Percentiles rank a stretch among this genome's conserved stretches.
Conservation (phyloP, 2,888 invertebrate genomes). For the Callosobruchus maculatus region DNA sequence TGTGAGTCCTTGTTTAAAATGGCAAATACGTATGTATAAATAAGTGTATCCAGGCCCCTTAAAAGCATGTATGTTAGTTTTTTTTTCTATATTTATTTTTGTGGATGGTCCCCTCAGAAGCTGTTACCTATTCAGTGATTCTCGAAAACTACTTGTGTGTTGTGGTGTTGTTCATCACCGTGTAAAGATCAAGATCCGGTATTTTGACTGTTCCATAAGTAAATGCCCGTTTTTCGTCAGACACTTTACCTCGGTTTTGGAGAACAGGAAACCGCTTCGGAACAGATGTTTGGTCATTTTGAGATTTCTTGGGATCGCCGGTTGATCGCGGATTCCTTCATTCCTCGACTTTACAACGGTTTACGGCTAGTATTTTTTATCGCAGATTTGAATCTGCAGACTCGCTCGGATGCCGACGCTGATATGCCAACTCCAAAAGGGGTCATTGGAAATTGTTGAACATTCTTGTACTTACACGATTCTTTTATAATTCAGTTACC, state of each 20-base stretch:
- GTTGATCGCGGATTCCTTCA: not conserved
- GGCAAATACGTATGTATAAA: too few species aligned
- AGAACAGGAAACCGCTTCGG: not conserved
- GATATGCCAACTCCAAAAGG: not conserved
- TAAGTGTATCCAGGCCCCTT: too few species aligned
- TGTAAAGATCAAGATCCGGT: too few species aligned
- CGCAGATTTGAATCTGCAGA: not conserved
- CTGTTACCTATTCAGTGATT: too few species aligned
- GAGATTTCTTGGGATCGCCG: not conserved
- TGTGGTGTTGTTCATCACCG: too few species aligned
- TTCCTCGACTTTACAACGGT: not conserved
- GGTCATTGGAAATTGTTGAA: not conserved
- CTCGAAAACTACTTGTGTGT: too few species aligned
- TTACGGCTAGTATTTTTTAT: not conserved
- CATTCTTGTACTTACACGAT: not conserved
- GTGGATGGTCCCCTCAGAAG: too few species aligned
- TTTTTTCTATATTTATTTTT: too few species aligned
- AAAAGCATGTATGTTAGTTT: too few species aligned
- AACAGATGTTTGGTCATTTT: not conserved
- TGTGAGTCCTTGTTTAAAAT: too few species aligned
- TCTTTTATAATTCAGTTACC: not conserved
- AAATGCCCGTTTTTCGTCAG: not conserved
- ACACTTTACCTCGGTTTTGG: not conserved
- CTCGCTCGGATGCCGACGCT: not conserved
- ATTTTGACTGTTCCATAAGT: too few species aligned